Conservation (phyloP, 2,797 vertebrate species). For the Melanotaenia nigrans region DNA sequence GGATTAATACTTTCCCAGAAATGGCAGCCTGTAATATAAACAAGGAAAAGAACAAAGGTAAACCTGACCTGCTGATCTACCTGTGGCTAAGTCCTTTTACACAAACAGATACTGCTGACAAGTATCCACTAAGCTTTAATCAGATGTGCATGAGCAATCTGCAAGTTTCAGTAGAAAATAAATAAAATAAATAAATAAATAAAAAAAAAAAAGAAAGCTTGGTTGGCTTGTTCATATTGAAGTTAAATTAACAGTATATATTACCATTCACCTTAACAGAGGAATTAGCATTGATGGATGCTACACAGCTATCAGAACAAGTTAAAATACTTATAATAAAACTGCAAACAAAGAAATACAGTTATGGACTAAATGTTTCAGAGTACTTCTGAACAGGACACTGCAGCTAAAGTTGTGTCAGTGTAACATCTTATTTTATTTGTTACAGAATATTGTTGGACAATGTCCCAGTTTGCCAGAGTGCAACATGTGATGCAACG, state of each 20-base stretch:
- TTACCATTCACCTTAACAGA: too few relatives aligned
- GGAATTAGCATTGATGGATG: too few relatives aligned
- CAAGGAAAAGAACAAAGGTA: constrained; percentile 29
- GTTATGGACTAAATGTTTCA: too few relatives aligned
- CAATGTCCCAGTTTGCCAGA: background rate
- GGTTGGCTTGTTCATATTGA: too few relatives aligned
- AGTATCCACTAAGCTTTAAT: constrained; percentile 8
- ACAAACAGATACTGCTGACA: constrained; percentile 12
- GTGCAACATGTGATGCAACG: background rate
- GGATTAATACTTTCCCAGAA: constrained; percentile 59
- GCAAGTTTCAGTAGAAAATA: too few relatives aligned
- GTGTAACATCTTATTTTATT: too few relatives aligned
- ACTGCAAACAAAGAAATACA: too few relatives aligned
- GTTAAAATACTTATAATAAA: background rate
- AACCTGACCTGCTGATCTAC: constrained; percentile 27
- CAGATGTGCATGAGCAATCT: background rate
- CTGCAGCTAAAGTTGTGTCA: too few relatives aligned
- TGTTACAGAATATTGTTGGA: background rate
- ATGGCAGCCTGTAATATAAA: constrained; percentile 37
- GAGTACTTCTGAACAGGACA: too few relatives aligned
- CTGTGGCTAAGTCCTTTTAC: constrained; percentile 16
- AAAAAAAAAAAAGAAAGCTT: too few relatives aligned
- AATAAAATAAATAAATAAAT: too few relatives aligned
- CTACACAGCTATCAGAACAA: background rate
- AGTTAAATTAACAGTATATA: too few relatives aligned